These are phyloP conservation scores for Bembecia ichneumoniformis DNA, from an alignment of 2,888 invertebrate genomes.

Conservation along the genomic window DNA sequence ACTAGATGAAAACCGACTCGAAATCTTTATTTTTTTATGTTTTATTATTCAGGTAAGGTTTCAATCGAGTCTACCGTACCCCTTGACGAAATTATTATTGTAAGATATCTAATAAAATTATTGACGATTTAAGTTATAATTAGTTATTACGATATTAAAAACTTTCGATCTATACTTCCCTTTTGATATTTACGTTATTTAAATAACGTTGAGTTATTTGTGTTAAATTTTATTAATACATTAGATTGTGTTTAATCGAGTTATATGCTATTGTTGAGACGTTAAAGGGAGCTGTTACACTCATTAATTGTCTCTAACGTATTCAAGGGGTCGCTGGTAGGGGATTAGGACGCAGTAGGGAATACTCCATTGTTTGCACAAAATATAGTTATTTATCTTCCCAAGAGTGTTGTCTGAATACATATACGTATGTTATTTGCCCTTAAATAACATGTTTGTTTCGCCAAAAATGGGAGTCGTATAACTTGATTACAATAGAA, in stretches of 20 bases:
- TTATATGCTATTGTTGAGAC: constrained; percentile 57
- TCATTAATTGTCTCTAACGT: constrained; percentile 63
- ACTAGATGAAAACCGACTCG: too few relatives aligned
- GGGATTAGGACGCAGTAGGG: constrained; percentile 43
- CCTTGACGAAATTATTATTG: too few relatives aligned
- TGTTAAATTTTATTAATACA: constrained; percentile 47
- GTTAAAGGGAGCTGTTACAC: constrained; percentile 56
- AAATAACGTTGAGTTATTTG: constrained; percentile 18
- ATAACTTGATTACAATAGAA: constrained; percentile 7
- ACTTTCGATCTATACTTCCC: too few relatives aligned
- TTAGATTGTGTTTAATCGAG: constrained; percentile 47
- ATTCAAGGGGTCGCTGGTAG: constrained; percentile 36
- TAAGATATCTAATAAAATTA: too few relatives aligned
- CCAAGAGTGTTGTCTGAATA: constrained; percentile 28
- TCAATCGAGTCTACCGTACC: too few relatives aligned
- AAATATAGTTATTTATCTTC: constrained; percentile 62
- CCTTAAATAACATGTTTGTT: constrained; percentile 24
- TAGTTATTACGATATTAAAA: too few relatives aligned
- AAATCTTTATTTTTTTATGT: too few relatives aligned
- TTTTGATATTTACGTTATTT: neutral
- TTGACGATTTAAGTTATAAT: too few relatives aligned
- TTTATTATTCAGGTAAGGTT: too few relatives aligned
- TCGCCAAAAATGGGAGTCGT: constrained; percentile 12
- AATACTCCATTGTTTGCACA: constrained; percentile 47
- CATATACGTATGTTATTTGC: constrained; percentile 21